Evolutionary conservation across 2,888 invertebrate species (phyloP).

Genomic region (Lepidochrysops patricia): DNA sequence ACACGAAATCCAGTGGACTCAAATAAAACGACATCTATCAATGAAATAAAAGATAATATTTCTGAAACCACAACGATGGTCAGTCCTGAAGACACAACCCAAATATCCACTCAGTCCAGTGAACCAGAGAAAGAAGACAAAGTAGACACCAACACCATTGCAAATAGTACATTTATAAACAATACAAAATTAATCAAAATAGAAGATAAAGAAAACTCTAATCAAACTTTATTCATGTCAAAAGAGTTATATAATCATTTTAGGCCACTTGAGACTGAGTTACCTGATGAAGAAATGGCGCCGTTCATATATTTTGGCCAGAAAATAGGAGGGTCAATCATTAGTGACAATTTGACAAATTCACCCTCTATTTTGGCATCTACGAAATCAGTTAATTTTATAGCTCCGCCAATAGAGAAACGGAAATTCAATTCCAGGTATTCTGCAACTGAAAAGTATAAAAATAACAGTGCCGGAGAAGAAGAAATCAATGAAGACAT

Average conservation of each 20-base stretch:
- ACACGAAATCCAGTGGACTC: constrained; percentile 39
- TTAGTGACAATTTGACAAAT: constrained; percentile 60
- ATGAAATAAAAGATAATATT: constrained; percentile 34
- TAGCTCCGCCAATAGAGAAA: constrained; percentile 54
- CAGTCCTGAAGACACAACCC: constrained; percentile 26
- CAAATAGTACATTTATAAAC: constrained; percentile 50
- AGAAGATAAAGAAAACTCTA: constrained; percentile 60
- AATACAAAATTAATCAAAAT: constrained; percentile 43
- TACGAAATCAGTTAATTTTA: constrained; percentile 64
- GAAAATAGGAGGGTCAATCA: constrained; percentile 62
- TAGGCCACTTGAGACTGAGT: constrained; percentile 75
- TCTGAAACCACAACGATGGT: constrained; percentile 30
- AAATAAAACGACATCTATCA: constrained; percentile 37
- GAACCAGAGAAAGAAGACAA: constrained; percentile 41
- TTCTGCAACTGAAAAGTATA: constrained; percentile 65
- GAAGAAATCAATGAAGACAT: constrained; percentile 74
- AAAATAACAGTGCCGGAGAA: constrained; percentile 65
- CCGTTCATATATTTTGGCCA: constrained; percentile 83
- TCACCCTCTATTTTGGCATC: constrained; percentile 65
- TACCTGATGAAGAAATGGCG: constrained; percentile 78
- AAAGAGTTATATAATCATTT: constrained; percentile 78
- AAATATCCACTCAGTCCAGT: constrained; percentile 29
- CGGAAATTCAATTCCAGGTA: constrained; percentile 63
- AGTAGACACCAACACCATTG: constrained; percentile 44
- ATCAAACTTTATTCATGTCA: constrained; percentile 74